Base-by-base conservation (phyloP, 2,888 invertebrate species). In the Callyntrura guangdongensis region DNA sequence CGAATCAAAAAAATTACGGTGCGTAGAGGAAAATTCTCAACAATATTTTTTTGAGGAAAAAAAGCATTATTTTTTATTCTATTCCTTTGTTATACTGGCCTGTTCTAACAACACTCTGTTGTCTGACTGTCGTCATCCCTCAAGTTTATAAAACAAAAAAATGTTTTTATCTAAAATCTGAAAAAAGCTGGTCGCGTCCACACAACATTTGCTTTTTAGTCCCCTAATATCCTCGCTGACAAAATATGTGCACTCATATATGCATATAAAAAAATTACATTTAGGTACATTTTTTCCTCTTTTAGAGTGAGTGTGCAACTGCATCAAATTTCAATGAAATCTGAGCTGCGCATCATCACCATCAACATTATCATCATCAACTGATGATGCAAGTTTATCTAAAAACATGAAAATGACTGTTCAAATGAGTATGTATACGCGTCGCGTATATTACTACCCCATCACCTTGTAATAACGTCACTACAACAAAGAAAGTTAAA, bases 301-400 rank as follows among this genome's bases (percentile, higher is more conserved):
- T 69, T 45, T 9, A 47, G 20, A 47, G 20, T 8, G 6, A 22
- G 64, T 25, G 64, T 45, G 64, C 20, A 36, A 69, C 74, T 89
- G 74, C 74, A 59, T 89, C 59, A 61, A 82, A 74, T 83, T 89
- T 74, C 83, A 89, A 83, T 89, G 88, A 89, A 89, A 89, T 83
- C 74, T 72, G 88, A 89, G 59, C 74, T 27, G 47, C 17, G 14
- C 72, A 83, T 72, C 74, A 56, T 17, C 59, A 53, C 56, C n/a
- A 77, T 22, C n/a, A 61, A 8, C 61, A 79, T 77, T 53, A 47
- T 45, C 67, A 36, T 64, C 1, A 72, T 9, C 22, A 59, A 72
- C 47, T 47, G 72, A 47, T 72, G 72, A 72, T 72, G 45, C 72
- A 72, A 72, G 72, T 72, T 72, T 72, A 72, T 72, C 72, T 72